Percentiles rank a stretch among this genome's conserved stretches.
phyloP scores from a whole-genome alignment of 2,888 invertebrate species.

The Perizoma flavofasciatum region DNA sequence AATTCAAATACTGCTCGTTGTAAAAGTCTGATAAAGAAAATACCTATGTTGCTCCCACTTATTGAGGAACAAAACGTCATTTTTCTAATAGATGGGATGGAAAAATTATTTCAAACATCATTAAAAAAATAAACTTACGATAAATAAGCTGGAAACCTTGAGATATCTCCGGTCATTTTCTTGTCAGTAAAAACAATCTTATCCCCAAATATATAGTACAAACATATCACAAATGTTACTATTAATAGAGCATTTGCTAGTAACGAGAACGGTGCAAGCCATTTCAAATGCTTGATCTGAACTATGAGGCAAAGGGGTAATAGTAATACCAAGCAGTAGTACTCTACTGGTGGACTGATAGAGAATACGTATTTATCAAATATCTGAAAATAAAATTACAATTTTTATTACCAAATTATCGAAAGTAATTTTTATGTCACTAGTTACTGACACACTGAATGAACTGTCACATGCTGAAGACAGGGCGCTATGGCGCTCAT shows the following conservation, averaged over 20 bases:
- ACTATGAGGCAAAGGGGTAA: constrained; percentile 69
- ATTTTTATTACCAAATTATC: neutral
- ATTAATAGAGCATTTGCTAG: constrained; percentile 93
- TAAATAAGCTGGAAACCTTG: constrained; percentile 93
- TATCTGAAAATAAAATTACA: constrained; percentile 56
- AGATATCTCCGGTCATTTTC: constrained; percentile 77
- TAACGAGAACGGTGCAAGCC: constrained; percentile 94
- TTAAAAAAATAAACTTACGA: constrained; percentile 65
- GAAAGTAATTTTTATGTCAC: too few relatives aligned
- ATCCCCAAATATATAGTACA: constrained; percentile 90
- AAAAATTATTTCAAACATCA: too few relatives aligned
- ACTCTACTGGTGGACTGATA: constrained; percentile 59
- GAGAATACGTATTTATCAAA: constrained; percentile 66
- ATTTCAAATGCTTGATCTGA: constrained; percentile 89
- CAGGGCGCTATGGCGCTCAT: too few relatives aligned
- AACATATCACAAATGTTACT: constrained; percentile 90
- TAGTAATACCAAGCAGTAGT: constrained; percentile 69
- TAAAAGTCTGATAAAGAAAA: too few relatives aligned
- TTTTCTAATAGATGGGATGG: too few relatives aligned
- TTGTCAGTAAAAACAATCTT: constrained; percentile 72
- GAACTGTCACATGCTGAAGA: too few relatives aligned
- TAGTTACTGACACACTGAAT: too few relatives aligned
- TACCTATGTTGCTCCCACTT: too few relatives aligned
- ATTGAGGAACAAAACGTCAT: too few relatives aligned
- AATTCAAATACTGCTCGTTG: too few relatives aligned